A percentile compares a stretch with the other conserved stretches of the same genome.
phyloP scores from a whole-genome alignment of 2,113 vertebrate genomes.

The Eurypyga helias region DNA sequence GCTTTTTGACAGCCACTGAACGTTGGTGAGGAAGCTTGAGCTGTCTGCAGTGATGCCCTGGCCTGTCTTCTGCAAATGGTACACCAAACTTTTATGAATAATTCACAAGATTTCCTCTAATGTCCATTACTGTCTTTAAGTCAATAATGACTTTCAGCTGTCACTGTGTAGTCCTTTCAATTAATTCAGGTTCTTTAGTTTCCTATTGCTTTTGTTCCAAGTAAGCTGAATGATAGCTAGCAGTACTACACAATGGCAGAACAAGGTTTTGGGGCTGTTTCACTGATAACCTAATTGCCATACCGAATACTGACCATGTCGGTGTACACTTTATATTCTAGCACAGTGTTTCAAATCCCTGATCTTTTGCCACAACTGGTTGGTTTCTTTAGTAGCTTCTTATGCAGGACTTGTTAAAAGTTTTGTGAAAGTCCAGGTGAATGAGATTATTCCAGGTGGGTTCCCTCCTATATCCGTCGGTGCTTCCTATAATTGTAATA shows the following conservation, averaged over 20 bases:
- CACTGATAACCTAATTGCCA: not conserved
- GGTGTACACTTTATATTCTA: not conserved
- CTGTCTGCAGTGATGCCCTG: not conserved
- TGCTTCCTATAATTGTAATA: conserved; percentile 46
- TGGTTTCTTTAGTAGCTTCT: not conserved
- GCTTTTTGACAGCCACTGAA: not conserved
- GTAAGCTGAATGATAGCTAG: not conserved
- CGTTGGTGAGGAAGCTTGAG: not conserved
- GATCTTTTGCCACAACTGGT: not conserved
- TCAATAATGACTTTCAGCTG: not conserved
- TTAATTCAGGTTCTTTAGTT: not conserved
- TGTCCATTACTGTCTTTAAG: not conserved
- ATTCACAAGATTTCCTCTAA: not conserved
- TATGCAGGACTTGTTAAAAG: not conserved
- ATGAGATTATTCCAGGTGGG: not conserved
- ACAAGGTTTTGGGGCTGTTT: not conserved
- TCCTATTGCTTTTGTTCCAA: not conserved
- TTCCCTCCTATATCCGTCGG: not conserved
- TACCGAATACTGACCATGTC: not conserved
- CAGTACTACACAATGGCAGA: not conserved
- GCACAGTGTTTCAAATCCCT: not conserved
- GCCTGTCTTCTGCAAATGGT: not conserved
- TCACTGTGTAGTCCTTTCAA: not conserved
- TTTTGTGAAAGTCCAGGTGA: not conserved
- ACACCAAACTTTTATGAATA: not conserved